Evolutionary conservation across 2,888 invertebrate genomes (phyloP), one percentile per base, ranked within the genome.

Genomic region (Hyalella azteca): DNA sequence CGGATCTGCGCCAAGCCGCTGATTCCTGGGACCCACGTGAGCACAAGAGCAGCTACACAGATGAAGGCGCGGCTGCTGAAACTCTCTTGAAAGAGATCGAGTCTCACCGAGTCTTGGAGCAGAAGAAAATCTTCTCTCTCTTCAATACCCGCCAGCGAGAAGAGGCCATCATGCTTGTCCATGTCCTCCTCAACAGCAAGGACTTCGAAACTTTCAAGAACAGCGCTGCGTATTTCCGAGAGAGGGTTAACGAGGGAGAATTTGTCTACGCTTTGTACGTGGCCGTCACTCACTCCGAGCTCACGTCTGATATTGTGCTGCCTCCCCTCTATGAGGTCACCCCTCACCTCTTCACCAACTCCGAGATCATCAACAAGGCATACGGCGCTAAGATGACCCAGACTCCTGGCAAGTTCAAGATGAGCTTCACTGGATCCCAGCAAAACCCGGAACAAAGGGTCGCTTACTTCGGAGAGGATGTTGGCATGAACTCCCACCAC

Each of bases 191-290:
- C 29, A 81, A 83, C 32, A 81, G 84, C 79, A 81, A 83, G 15
- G 85, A 85, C 81, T 85, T 84, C 82, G 85, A 85, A 19, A 81
- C 84, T 36, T 85, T 86, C 83, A 79, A 79, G 78, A 81, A 82
- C 41, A 85, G 85, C 54, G 86, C 86, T 85, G 85, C 88, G 92
- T 15, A 87, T 88, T 92, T 83, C 22, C 85, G 87, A 13, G 85
- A 86, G 45, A 60, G 78, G 5, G 83, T 85, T 36, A 87, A 87
- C 79, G 86, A 87, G 54, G 86, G 86, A 3, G 86, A 86, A 73
- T 87, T 87, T 82, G 85, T 86, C 39, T 86, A 86, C 73, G 86
- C 86, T 26, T 78, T 86, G 75, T 86, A 86, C 81, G 86, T 86
- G 49, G 86, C 86, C 5, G 78, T 86, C 9, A 80, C 85, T 7